phyloP scores from a whole-genome alignment of 2,888 invertebrate species.

The Marronus borbonicus region DNA sequence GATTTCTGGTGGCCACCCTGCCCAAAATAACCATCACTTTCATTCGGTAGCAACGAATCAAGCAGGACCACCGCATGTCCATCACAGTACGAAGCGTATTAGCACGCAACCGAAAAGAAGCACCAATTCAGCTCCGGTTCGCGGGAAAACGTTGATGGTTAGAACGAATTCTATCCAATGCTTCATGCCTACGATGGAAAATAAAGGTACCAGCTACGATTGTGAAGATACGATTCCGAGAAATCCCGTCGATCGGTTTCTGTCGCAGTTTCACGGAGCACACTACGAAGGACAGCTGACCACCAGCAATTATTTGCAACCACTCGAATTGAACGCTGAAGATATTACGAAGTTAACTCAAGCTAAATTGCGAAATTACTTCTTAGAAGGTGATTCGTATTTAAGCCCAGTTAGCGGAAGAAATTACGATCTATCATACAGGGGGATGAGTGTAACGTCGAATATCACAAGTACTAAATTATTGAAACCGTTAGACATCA shows the following conservation, averaged over 20 bases:
- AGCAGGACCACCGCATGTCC: neutral
- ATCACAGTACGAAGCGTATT: neutral
- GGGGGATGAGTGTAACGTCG: constrained; percentile 7
- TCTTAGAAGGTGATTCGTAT: constrained; percentile 43
- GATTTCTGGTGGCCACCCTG: neutral
- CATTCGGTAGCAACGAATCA: constrained; percentile 2
- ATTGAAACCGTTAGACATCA: constrained; percentile 49
- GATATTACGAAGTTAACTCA: constrained; percentile 31
- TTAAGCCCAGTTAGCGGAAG: constrained; percentile 53
- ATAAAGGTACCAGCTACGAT: constrained; percentile 42
- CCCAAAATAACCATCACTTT: neutral
- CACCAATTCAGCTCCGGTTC: neutral
- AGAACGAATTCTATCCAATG: constrained; percentile 44
- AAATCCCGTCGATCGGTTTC: constrained; percentile 28
- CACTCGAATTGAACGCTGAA: neutral
- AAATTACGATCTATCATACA: constrained; percentile 49
- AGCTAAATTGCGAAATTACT: constrained; percentile 42
- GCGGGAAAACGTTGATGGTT: constrained; percentile 46
- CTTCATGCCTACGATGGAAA: constrained; percentile 43
- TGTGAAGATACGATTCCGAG: constrained; percentile 18
- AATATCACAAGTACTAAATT: constrained; percentile 35
- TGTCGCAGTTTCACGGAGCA: constrained; percentile 18
- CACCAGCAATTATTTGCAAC: too few species aligned
- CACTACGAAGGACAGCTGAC: neutral
- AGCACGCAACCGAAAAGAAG: neutral